Evolutionary conservation across 2,113 vertebrate species (phyloP).

Genomic region (Chroicocephalus ridibundus): DNA sequence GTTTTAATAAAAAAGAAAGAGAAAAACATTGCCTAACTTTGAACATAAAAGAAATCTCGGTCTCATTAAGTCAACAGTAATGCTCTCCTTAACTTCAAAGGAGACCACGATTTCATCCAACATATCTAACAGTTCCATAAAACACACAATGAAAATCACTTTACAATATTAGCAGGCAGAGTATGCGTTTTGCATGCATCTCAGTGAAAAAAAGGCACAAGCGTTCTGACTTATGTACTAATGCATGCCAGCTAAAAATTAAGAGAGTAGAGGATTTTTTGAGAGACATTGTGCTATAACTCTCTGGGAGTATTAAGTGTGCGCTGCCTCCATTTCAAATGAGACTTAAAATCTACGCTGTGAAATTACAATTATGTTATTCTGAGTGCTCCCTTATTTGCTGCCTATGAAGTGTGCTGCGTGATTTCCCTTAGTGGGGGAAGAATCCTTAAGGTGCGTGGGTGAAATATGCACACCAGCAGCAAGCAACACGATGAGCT

Average conservation of each 20-base stretch:
- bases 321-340: neutral
- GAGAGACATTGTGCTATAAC: neutral
- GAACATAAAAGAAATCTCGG: slow-evolving; percentile 62
- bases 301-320: neutral
- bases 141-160: slow-evolving; percentile 63
- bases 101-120: slow-evolving; percentile 54
- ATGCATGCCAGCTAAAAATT: neutral
- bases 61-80: slow-evolving; percentile 70
- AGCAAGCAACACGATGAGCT: neutral
- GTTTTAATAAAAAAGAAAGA: slow-evolving; percentile 54
- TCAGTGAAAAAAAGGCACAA: neutral
- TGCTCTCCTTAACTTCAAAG: slow-evolving; percentile 69
- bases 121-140: slow-evolving; percentile 47
- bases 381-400: neutral
- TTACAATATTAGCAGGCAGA: slow-evolving; percentile 38
- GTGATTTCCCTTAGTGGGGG: neutral
- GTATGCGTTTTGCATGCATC: slow-evolving; percentile 16
- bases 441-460: neutral
- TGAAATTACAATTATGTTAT: neutral
- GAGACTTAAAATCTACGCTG: neutral
- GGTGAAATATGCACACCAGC: neutral
- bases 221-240: slow-evolving; percentile 24
- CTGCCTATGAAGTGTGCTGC: neutral
- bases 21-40: slow-evolving; percentile 59
- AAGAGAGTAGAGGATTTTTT: neutral